A percentile compares a stretch with the other conserved stretches of the same genome.
Evolutionary conservation across 2,113 vertebrate species (phyloP).

Genomic region (Oreochromis spilurus): DNA sequence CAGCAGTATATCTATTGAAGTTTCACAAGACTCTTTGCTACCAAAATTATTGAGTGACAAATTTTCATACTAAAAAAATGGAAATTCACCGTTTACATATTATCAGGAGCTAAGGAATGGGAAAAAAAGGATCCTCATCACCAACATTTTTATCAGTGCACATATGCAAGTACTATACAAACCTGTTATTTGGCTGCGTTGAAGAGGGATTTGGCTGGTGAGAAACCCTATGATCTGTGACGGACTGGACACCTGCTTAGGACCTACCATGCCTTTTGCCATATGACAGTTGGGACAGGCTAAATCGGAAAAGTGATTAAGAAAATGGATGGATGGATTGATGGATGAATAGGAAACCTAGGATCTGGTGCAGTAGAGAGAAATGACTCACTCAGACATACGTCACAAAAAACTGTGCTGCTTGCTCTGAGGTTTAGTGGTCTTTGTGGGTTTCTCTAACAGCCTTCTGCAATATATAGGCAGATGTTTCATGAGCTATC

Average conservation of each 20-base stretch:
- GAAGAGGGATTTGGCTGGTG: neutral
- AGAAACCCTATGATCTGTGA: neutral
- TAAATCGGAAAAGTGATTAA: neutral
- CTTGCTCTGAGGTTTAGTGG: neutral
- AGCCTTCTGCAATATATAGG: neutral
- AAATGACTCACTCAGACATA: neutral
- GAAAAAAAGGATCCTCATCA: neutral
- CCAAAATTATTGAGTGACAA: slow-evolving; percentile 12
- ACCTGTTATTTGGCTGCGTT: neutral
- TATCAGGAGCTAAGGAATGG: neutral
- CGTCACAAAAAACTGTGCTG: neutral
- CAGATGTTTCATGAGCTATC: neutral
- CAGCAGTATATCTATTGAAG: neutral
- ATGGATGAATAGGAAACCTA: neutral
- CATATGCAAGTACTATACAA: neutral
- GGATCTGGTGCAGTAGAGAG: neutral
- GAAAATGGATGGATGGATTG: neutral
- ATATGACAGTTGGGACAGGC: neutral
- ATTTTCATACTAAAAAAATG: neutral
- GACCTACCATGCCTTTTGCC: neutral
- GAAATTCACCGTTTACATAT: neutral
- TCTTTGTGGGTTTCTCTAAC: neutral
- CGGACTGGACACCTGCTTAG: neutral
- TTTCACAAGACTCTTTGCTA: neutral
- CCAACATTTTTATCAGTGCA: neutral